Conservation (phyloP, 2,888 invertebrate species). For the Cheilosia pagana region DNA sequence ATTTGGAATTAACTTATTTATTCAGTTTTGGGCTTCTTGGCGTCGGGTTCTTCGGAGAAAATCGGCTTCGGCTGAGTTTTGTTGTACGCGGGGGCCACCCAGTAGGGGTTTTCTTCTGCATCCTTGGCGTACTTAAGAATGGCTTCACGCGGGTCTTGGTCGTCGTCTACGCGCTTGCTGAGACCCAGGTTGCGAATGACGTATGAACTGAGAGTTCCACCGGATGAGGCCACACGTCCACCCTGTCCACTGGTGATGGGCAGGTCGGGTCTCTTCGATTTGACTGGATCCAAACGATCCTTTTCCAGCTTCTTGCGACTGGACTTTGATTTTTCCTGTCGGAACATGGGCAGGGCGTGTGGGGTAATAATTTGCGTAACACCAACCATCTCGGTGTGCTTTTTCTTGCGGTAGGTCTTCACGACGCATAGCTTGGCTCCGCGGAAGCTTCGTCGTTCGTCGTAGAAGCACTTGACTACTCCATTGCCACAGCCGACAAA, state of each 20-base stretch:
- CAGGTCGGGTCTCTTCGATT: slow-evolving; percentile 91
- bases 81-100: slow-evolving; percentile 96
- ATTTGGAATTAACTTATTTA: slow-evolving; percentile 43
- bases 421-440: slow-evolving; percentile 96
- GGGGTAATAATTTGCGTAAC: slow-evolving; percentile 98
- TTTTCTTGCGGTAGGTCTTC: slow-evolving; percentile 90
- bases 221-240: slow-evolving; percentile 95
- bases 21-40: slow-evolving; percentile 81
- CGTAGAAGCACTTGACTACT: slow-evolving; percentile 94
- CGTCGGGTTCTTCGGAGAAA: slow-evolving; percentile 86
- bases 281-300: slow-evolving; percentile 93
- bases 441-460: slow-evolving; percentile 92
- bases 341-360: slow-evolving; percentile 96
- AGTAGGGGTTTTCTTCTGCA: slow-evolving; percentile 97
- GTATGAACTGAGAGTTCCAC: slow-evolving; percentile 97
- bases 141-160: slow-evolving; percentile 97
- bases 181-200: slow-evolving; percentile 97
- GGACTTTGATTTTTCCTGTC: slow-evolving; percentile 94
- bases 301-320: slow-evolving; percentile 96
- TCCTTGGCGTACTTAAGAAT: slow-evolving; percentile 97
- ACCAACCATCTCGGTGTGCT: slow-evolving; percentile 93
- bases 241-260: slow-evolving; percentile 96
- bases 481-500: slow-evolving; percentile 97
- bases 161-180: slow-evolving; percentile 95
- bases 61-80: slow-evolving; percentile 94